Base-by-base conservation (phyloP, 1,140 invertebrate genomes). In the Bathynomus jamesi region DNA sequence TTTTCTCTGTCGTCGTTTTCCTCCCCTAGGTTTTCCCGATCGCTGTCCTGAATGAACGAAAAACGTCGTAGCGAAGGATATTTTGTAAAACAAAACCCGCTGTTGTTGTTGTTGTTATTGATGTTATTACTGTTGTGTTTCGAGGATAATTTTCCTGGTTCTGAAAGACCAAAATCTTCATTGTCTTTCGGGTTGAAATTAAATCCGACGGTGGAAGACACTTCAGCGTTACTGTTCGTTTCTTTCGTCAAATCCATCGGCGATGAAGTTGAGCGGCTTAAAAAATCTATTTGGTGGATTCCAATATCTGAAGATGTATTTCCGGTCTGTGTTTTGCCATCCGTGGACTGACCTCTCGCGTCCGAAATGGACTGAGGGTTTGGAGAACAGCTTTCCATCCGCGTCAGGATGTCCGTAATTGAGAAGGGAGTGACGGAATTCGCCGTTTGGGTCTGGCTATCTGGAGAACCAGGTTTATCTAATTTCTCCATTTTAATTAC, bases 401-500 rank as follows among this genome's bases (percentile, higher is more conserved):
- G 67, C 17, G 75, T 76, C n/a, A 76, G 65, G 65, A 76, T 76
- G 69, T 76, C 75, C 30, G 75, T 69, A 66, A 76, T 76, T 46
- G 75, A 76, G 67, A 76, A 76, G 3, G 75, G 75, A 2, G 75
- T 76, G 29, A 76, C 75, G 60, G 75, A 71, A 17, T 66, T 70
- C 10, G 40, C 21, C 2, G 40, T 21, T 53, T 53, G 40, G 21
- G 40, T 53, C 21, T 53, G 40, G 21, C 40, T 53, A 53, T 53
- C 40, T 53, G 40, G 40, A 21, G 40, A 53, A 53, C 40, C 5
- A 53, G 2, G 40, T 53, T 53, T 53, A 21, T 53, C 40, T 53
- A 53, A 53, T 21, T 53, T 53, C 40, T 53, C 32, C 32, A 40
- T 40, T 40, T 8, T 40, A 40, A n/a, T n/a, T n/a, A n/a, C n/a